phyloP scores from a whole-genome alignment of 2,888 invertebrate species.

The Bedellia somnulentella region DNA sequence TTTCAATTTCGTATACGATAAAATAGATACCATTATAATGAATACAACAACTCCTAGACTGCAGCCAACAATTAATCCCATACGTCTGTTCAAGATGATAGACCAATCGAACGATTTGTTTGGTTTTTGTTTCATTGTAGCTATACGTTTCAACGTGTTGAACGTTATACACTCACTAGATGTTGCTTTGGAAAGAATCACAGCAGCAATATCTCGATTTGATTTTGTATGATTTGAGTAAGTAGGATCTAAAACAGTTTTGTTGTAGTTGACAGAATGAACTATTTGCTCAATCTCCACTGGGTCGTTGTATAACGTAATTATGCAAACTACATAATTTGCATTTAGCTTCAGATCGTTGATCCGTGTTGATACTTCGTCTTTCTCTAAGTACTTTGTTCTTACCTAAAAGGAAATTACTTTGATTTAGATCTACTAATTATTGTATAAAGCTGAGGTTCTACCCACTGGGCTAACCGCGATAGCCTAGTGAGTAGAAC shows the following conservation, averaged over 20 bases:
- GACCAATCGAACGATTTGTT: slow-evolving; percentile 32
- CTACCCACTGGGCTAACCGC: too few relatives aligned
- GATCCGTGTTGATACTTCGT: slow-evolving; percentile 34
- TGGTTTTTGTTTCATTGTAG: slow-evolving; percentile 22
- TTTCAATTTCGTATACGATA: slow-evolving; percentile 48
- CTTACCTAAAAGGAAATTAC: slow-evolving; percentile 32
- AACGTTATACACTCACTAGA: slow-evolving; percentile 49
- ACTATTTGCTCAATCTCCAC: slow-evolving; percentile 21
- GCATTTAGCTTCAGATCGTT: slow-evolving; percentile 29
- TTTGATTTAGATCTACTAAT: not conserved
- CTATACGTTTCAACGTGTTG: slow-evolving; percentile 34
- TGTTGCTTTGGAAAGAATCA: slow-evolving; percentile 35
- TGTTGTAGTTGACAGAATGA: slow-evolving; percentile 20
- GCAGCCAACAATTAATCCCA: slow-evolving; percentile 51
- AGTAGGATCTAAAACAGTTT: slow-evolving; percentile 21
- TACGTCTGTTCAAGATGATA: slow-evolving; percentile 35
- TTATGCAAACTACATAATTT: slow-evolving; percentile 41
- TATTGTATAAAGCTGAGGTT: too few relatives aligned
- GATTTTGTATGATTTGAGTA: slow-evolving; percentile 22
- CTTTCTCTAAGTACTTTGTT: slow-evolving; percentile 34
- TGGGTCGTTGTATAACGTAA: slow-evolving; percentile 31
- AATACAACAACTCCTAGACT: slow-evolving; percentile 46
- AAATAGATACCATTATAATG: slow-evolving; percentile 45
- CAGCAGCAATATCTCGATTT: slow-evolving; percentile 32
- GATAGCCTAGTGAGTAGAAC: too few relatives aligned